These are phyloP conservation scores for Drosophila subquinaria DNA, from an alignment of 2,888 invertebrate species.

Conservation along the genomic window DNA sequence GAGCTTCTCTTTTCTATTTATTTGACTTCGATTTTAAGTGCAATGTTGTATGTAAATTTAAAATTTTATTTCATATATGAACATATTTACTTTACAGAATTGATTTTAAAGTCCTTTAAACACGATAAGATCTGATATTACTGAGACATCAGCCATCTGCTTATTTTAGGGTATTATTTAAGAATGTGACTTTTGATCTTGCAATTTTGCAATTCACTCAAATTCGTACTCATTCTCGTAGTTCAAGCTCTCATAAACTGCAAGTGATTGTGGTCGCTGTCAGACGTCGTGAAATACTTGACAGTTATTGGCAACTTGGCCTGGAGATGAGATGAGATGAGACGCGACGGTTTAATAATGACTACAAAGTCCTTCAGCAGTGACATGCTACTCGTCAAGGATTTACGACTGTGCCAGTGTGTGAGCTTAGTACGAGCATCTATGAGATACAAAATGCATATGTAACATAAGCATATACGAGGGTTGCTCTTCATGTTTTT, in stretches of 20 bases:
- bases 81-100: no score
- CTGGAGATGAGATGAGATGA: neutral
- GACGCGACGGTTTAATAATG: constrained; percentile 55
- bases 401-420: constrained; percentile 35
- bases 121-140: neutral
- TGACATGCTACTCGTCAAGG: constrained; percentile 28
- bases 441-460: neutral
- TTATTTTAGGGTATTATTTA: neutral
- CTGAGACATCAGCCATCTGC: neutral
- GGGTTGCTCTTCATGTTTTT: neutral
- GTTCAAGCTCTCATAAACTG: neutral
- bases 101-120: no score
- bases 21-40: constrained; percentile 26
- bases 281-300: constrained; percentile 12
- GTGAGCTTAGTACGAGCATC: neutral
- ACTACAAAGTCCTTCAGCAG: constrained; percentile 49
- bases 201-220: neutral
- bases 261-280: constrained; percentile 21
- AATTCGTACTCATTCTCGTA: neutral
- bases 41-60: neutral
- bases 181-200: neutral
- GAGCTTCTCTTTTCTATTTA: neutral
- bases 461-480: neutral
- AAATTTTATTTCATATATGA: no score
- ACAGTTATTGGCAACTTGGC: constrained; percentile 43